Evolutionary conservation across 2,113 vertebrate species (phyloP).

Genomic region (Ceuthmochares aereus): DNA sequence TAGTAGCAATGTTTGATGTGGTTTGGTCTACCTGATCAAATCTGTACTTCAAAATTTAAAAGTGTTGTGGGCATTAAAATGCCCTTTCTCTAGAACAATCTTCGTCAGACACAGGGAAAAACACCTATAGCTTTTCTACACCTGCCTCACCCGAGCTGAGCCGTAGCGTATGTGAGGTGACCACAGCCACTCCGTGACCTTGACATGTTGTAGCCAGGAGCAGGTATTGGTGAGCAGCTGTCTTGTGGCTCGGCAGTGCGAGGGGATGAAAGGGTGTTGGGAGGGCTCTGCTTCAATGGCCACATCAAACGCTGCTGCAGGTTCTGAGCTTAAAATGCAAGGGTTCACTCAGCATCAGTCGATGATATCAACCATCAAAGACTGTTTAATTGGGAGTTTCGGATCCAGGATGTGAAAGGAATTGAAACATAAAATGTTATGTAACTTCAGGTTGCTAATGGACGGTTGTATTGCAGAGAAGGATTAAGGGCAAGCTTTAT

Average conservation of each 20-base stretch:
- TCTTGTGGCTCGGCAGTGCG: not conserved
- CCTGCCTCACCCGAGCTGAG: fast-evolving
- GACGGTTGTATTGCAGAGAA: not conserved
- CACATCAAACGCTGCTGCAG: not conserved
- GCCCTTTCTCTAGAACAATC: not conserved
- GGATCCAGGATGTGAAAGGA: not conserved
- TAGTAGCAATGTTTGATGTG: not conserved
- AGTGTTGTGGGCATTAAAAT: not conserved
- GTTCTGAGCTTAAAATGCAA: not conserved
- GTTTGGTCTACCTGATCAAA: not conserved
- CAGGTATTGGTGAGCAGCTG: not conserved
- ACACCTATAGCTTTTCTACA: not conserved
- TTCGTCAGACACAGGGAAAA: not conserved
- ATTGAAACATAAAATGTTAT: not conserved
- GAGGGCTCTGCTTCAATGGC: not conserved
- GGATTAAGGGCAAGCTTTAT: conserved; percentile 40
- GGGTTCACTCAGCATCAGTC: not conserved
- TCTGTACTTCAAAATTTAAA: not conserved
- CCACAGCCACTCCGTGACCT: not conserved
- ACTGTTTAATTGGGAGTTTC: not conserved
- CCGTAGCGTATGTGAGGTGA: fast-evolving
- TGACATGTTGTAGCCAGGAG: not conserved
- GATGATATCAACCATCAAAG: not conserved
- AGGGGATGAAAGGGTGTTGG: fast-evolving
- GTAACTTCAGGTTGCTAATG: not conserved